Conservation (phyloP, 2,113 vertebrate genomes). For the Laterallus jamaicensis region DNA sequence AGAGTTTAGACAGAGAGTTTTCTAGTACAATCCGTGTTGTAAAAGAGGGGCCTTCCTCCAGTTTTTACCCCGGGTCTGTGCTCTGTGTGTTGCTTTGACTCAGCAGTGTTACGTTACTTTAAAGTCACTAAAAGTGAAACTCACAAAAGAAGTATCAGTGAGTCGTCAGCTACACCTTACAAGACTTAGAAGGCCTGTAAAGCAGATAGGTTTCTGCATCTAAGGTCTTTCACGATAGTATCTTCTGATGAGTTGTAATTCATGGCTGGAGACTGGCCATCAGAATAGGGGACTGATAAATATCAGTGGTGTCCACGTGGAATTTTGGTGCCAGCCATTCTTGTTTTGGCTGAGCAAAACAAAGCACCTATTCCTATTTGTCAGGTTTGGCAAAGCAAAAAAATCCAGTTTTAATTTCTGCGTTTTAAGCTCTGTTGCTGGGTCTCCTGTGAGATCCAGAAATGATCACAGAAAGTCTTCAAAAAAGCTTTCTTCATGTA, state of each 20-base stretch:
- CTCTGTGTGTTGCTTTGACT: not conserved
- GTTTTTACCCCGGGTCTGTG: not conserved
- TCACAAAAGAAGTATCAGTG: not conserved
- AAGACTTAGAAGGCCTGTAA: not conserved
- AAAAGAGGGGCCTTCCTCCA: not conserved
- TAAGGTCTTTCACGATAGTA: not conserved
- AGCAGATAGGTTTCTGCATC: not conserved
- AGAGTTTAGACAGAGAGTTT: not conserved
- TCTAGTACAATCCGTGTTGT: not conserved
- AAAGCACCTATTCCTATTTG: not conserved
- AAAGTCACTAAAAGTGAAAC: not conserved
- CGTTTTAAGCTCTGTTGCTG: not conserved
- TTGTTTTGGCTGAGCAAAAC: not conserved
- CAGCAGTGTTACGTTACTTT: not conserved
- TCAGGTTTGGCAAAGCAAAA: accelerated
- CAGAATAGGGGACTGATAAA: not conserved
- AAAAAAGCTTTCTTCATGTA: not conserved
- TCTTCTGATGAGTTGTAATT: not conserved
- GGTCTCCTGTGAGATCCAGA: not conserved
- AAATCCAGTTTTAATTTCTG: not conserved
- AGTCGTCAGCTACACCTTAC: not conserved
- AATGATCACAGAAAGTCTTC: not conserved
- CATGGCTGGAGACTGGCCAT: not conserved
- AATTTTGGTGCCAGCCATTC: not conserved
- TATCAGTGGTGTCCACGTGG: not conserved